Evolutionary conservation across 2,888 invertebrate genomes (phyloP), one percentile per base, ranked within the genome.

Genomic region (Prionchulus punctatus): DNA sequence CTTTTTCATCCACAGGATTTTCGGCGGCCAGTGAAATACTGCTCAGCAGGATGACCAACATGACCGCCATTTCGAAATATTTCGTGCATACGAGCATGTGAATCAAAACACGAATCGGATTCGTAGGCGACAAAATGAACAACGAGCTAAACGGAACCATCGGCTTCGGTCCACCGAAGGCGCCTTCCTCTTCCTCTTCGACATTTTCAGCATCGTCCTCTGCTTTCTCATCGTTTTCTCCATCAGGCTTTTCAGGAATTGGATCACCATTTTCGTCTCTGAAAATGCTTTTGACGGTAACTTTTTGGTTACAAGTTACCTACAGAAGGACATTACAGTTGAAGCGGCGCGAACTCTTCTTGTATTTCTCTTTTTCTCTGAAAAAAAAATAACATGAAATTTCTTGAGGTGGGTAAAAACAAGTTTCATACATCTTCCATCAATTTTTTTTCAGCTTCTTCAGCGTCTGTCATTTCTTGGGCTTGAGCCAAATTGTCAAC

Each of bases 101-200:
- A 77, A 96, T 96, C 75, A 86, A 86, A 76, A 87, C 83, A 75
- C 98, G 85, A 73, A n/a, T n/a, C n/a, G n/a, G n/a, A 80, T 99
- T 99, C 69, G 94, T 94, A 69, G 94, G 88, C 74, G 94, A 90
- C 75, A 99, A 82, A 79, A 98, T 84, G 80, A 98, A 99, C 92
- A 99, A 91, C 78, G 96, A 96, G 79, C 92, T 91, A 79, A 96
- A 98, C 78, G 96, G 98, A 81, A 99, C 83, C 90, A 98, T 98
- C 76, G 96, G 96, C 81, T 91, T 92, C 76, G 94, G 92, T 15
- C 72, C 73, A 21, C 70, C 70, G 55, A 70, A 70, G 1, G 70
- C 66, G 21, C 63, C 62, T 27, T 70, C 71, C 56, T 71, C 67
- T 56, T 66, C 68, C 43, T 55, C 55, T 63, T 58, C 59, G 2